Evolutionary conservation across 2,888 invertebrate species (phyloP), one percentile per base, ranked within the genome.

Genomic region (Tenthredo amoena): DNA sequence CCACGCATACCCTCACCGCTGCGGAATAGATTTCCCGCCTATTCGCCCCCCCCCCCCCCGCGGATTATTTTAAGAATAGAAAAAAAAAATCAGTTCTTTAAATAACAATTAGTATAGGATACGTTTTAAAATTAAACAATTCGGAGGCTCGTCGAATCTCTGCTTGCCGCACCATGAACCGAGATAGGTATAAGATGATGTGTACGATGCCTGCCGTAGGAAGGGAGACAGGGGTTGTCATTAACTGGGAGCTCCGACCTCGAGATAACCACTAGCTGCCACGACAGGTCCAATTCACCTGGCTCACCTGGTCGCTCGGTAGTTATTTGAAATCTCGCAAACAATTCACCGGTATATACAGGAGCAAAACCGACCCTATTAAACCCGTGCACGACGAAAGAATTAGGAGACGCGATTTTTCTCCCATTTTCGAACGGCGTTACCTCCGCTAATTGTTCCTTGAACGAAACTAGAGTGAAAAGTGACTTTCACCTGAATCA

Each of bases 261-360:
- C 90, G 90, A 88, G 85, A 89, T 58, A 93, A 93, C 92, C 90
- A 93, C 93, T 93, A 92, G 93, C 93, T 93, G 93, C 92, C 93
- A 93, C 91, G 89, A 91, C 88, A 88, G 89, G 90, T 89, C 92
- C 92, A 91, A 93, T 93, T 93, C 92, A 91, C 91, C 91, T 91
- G 90, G 89, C 90, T 89, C 86, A 85, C 88, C 85, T 86, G 83
- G 43, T n/a, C 72, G 21, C 72, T 74, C 72, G 40, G 34, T 77
- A 55, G 34, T 81, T 62, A 62, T 81, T 81, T 65, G 40, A 37
- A 81, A 81, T 40, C 37, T 43, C 81, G 81, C 40, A 62, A 81
- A 81, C n/a, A n/a, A 43, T 58, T 65, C 65, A 65, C 81, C 37
- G 37, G 10, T 55, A 18, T 4, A 50, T 1, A n/a, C 18, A 1